phyloP scores from a whole-genome alignment of 2,888 invertebrate species.

The Cetonia aurata region DNA sequence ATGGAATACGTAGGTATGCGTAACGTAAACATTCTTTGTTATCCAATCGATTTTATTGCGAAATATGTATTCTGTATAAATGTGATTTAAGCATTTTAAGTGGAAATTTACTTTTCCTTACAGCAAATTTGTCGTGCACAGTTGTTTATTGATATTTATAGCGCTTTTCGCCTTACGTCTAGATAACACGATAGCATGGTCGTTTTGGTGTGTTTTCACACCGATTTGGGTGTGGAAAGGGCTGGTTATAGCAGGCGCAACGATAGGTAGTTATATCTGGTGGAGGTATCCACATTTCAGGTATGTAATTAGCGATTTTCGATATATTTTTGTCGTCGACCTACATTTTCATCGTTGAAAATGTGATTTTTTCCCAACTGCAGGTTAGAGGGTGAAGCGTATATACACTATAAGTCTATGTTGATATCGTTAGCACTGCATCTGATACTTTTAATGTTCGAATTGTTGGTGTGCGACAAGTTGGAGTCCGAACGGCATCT shows the following conservation, averaged over 20 bases:
- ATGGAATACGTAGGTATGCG: not conserved
- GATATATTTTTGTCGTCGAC: not conserved
- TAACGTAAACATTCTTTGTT: not conserved
- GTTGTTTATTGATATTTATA: slow-evolving; percentile 92
- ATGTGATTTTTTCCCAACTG: slow-evolving; percentile 11
- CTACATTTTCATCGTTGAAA: too few species aligned
- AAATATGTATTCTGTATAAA: too few species aligned
- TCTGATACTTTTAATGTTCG: slow-evolving; percentile 95
- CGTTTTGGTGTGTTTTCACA: slow-evolving; percentile 95
- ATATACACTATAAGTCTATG: slow-evolving; percentile 99
- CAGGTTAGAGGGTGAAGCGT: slow-evolving; percentile 95
- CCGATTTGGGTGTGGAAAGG: slow-evolving; percentile 99
- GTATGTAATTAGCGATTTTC: slow-evolving; percentile 65
- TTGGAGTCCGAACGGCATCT: slow-evolving; percentile 86
- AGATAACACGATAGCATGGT: slow-evolving; percentile 91
- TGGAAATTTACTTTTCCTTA: slow-evolving; percentile 62
- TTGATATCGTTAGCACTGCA: slow-evolving; percentile 95
- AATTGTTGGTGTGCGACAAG: slow-evolving; percentile 95
- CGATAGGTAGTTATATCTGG: slow-evolving; percentile 95
- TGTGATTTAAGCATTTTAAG: slow-evolving; percentile 46
- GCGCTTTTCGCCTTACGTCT: slow-evolving; percentile 90
- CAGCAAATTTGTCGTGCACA: slow-evolving; percentile 98
- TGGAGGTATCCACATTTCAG: slow-evolving; percentile 96
- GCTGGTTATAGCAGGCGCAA: slow-evolving; percentile 90
- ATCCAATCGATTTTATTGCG: slow-evolving; percentile 11